Evolutionary conservation across 2,888 invertebrate genomes (phyloP).

Genomic region (Amorpha juglandis): DNA sequence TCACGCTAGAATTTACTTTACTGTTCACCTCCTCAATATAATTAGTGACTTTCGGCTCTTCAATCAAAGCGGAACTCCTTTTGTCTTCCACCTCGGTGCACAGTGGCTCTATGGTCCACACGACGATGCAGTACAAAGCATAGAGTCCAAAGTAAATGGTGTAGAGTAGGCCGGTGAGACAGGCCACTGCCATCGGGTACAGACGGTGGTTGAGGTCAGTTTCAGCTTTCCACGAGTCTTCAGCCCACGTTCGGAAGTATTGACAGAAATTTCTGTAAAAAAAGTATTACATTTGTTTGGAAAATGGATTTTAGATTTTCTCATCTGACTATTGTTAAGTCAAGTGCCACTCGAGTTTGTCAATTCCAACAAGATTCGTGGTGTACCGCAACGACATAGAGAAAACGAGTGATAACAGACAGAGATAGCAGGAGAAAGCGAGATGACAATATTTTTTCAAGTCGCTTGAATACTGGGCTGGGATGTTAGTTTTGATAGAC

Average conservation of each 20-base stretch:
- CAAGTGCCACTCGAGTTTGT: too few species aligned
- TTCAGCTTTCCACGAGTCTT: slow-evolving; percentile 56
- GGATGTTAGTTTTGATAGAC: too few species aligned
- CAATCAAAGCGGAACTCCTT: slow-evolving; percentile 29
- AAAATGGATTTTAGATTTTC: too few species aligned
- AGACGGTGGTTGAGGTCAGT: slow-evolving; percentile 44
- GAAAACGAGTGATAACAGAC: too few species aligned
- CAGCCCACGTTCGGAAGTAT: slow-evolving; percentile 67
- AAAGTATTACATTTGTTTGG: not conserved
- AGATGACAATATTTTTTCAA: too few species aligned
- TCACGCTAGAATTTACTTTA: slow-evolving; percentile 43
- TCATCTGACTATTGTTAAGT: too few species aligned
- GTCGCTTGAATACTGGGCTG: too few species aligned
- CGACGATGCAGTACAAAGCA: slow-evolving; percentile 49
- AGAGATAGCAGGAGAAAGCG: too few species aligned
- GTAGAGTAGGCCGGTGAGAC: slow-evolving; percentile 58
- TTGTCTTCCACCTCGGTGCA: slow-evolving; percentile 44
- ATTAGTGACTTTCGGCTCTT: slow-evolving; percentile 49
- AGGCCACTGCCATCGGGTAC: slow-evolving; percentile 52
- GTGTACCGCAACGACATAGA: too few species aligned
- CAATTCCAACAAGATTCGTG: too few species aligned
- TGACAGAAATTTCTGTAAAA: slow-evolving; percentile 57
- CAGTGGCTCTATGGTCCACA: slow-evolving; percentile 71
- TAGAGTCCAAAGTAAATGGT: slow-evolving; percentile 54
- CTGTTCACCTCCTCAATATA: slow-evolving; percentile 51